Evolutionary conservation across 2,797 vertebrate genomes (phyloP), one percentile per base, ranked within the genome.

Genomic region (Phoxinus dragarum): DNA sequence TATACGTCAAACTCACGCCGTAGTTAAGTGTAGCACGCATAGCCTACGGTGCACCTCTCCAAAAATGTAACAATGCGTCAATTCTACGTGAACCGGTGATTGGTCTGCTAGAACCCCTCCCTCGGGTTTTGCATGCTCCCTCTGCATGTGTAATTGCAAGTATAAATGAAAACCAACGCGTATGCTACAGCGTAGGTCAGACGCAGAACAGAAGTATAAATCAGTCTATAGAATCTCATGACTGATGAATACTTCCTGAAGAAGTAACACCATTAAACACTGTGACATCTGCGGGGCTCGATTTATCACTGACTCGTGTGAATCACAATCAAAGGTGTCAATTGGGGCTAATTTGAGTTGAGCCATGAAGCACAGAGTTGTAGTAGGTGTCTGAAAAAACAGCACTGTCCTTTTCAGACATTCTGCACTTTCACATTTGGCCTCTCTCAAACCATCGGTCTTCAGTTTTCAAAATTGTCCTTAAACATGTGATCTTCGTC

Each of bases 291-390:
- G 19, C 54, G 21, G 34, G 69, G 21, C 31, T 74, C 5, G 49
- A 44, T 72, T 61, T 23, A 61, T 64, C 76, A 78, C 76, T 27
- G 14, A 61, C 23, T 27, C 56, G 76, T 78, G 56, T 78, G 56
- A 78, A 61, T 10, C 40, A 6, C 38, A 78, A 14, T 72, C 40
- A 61, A 44, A 61, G 17, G 68, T 73, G 80, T 73, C 49, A 73
- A 61, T 23, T 82, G 52, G 52, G n/a, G 23, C 54, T 78, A 78
- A 78, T 61, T 61, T 64, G 76, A 38, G 38, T 12, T 44, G n/a
- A 64, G n/a, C 76, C n/a, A 23, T 78, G n/a, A 78, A 42, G 38
- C n/a, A 42, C 38, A 19, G 14, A 2, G 56, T 44, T 44, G 16
- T 64, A 42, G 76, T 64, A 42, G 76, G 56, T 4, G 16, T 54